These are phyloP conservation scores for Eurystomus gularis DNA, from an alignment of 2,113 vertebrate species.

Conservation along the genomic window DNA sequence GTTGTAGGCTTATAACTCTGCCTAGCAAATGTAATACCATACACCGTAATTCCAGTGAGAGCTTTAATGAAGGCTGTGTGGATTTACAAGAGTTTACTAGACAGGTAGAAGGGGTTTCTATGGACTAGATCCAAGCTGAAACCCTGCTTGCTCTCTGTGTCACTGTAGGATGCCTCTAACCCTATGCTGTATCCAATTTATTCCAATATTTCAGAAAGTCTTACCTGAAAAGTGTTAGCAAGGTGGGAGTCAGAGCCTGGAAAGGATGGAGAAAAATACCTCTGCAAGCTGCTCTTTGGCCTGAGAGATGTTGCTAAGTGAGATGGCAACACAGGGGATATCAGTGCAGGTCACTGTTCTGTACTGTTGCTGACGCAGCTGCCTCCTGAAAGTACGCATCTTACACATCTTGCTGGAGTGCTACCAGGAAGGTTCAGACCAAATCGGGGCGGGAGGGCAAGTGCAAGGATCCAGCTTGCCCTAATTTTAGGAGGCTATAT, in stretches of 20 bases:
- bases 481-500: neutral
- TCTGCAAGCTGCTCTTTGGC: neutral
- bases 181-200: fast-evolving
- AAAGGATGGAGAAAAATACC: neutral
- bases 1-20: neutral
- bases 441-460: fast-evolving
- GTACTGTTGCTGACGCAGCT: fast-evolving
- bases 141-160: neutral
- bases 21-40: neutral
- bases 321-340: fast-evolving
- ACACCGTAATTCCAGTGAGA: neutral
- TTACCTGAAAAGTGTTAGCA: neutral
- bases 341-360: neutral
- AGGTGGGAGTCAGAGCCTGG: neutral
- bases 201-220: neutral
- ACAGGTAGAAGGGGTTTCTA: neutral
- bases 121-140: neutral
- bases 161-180: fast-evolving
- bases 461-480: neutral
- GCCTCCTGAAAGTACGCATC: fast-evolving
- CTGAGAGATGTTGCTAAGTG: neutral
- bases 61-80: neutral
- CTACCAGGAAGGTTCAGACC: neutral
- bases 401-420: neutral
- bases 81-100: neutral